Evolutionary conservation across 2,888 invertebrate species (phyloP).

Genomic region (Icerya purchasi): DNA sequence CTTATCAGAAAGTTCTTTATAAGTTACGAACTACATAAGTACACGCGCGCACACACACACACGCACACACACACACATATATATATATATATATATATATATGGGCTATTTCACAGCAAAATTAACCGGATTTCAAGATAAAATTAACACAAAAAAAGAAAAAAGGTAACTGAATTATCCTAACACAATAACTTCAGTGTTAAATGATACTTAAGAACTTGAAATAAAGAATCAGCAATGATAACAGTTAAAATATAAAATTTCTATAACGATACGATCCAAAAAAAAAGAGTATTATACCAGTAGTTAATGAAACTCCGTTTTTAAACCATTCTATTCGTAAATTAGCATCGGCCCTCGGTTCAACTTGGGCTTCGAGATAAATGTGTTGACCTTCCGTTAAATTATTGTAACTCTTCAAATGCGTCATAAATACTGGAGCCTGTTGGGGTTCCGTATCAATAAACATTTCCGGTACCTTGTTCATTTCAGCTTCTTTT

Average conservation of each 20-base stretch:
- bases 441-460: slow-evolving; percentile 71
- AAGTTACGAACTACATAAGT: no score
- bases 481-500: slow-evolving; percentile 79
- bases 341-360: slow-evolving; percentile 67
- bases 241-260: no score
- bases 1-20: no score
- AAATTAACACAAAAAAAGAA: no score
- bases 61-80: neutral
- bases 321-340: slow-evolving; percentile 84
- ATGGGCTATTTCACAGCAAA: no score
- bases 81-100: neutral
- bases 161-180: no score
- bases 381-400: slow-evolving; percentile 70
- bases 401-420: slow-evolving; percentile 61
- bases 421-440: slow-evolving; percentile 84
- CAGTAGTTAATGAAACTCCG: slow-evolving; percentile 62
- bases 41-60: neutral
- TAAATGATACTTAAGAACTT: no score
- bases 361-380: slow-evolving; percentile 76
- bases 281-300: no score
- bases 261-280: no score
- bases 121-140: no score
- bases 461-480: slow-evolving; percentile 67
- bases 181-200: no score
- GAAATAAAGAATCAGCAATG: no score